phyloP scores from a whole-genome alignment of 1,140 invertebrate species.

The Rhyacophila brunnea region DNA sequence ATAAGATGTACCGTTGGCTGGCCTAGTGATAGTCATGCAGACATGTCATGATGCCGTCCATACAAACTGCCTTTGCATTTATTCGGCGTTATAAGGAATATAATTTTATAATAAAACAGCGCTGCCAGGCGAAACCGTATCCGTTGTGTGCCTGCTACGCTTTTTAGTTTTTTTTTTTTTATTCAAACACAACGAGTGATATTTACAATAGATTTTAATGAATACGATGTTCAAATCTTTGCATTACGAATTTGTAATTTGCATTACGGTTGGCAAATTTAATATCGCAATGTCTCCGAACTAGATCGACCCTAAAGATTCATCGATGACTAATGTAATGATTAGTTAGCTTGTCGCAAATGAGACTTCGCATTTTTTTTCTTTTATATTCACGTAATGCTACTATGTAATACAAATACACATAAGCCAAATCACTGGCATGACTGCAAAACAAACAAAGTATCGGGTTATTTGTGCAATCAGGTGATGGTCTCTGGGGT shows the following conservation, averaged over 20 bases:
- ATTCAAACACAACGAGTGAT: conserved; percentile 14
- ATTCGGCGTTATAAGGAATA: conserved; percentile 5
- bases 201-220: conserved; percentile 20
- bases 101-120: background rate
- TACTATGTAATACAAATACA: background rate
- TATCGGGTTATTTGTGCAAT: conserved; percentile 61
- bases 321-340: too few relatives aligned
- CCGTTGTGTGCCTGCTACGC: conserved; percentile 16
- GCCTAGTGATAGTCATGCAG: conserved; percentile 28
- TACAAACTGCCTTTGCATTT: conserved; percentile 25
- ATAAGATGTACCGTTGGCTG: conserved; percentile 8
- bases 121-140: conserved; percentile 1
- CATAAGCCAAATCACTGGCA: conserved; percentile 40
- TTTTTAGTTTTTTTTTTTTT: conserved; percentile 11
- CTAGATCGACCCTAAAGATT: too few relatives aligned
- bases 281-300: too few relatives aligned
- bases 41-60: conserved; percentile 33
- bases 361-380: background rate
- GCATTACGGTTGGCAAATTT: too few relatives aligned
- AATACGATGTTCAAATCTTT: conserved; percentile 12
- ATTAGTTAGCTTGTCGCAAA: too few relatives aligned
- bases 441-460: conserved; percentile 57
- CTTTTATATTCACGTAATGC: background rate
- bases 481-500: conserved; percentile 57
- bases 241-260: background rate